Base-by-base conservation (phyloP, 2,113 vertebrate genomes). In the Struthio camelus region DNA sequence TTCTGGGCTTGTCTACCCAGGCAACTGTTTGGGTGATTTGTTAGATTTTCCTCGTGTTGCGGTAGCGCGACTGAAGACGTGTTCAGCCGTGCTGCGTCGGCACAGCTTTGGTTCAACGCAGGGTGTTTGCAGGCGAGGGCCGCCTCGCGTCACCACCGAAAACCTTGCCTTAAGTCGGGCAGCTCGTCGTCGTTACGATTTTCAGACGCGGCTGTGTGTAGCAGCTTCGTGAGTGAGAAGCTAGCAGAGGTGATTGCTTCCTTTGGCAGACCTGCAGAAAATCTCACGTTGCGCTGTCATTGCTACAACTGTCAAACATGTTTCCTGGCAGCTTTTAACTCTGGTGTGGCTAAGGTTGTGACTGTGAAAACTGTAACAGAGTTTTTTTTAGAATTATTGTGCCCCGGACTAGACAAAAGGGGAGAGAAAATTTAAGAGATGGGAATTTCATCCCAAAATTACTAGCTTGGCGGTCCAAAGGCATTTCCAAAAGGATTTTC, bases 11-110 rank as follows among this genome's bases (percentile, higher is more conserved):
- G 5, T 38, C 51, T 76, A 38, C 42, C 19, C 18, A 36, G n/a
- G 80, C 83, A 85, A 16, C 24, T 0, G 0, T 30, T 51, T 14
- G 36, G 20, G 1, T 58, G 38, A 27, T 20, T 32, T n/a, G 6
- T 6, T 1, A 34, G 3, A 3, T 73, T 78, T 81, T 81, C 73
- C 53, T 40, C 1, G 1, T 54, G 70, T 4, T 36, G 7, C 5
- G 58, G 8, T 27, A 27, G 4, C 7, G 18, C 11, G 34, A 18
- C 11, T 34, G 56, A 59, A 34, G 10, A 48, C 19, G 46, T 48
- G 46, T 19, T 48, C 18, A 19, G 46, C 46, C 46, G 18, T 19
- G 12, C 20, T 34, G 56, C 56, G 8, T 34, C 56, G 11, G 34
- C 56, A 15, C 11, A 20, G 56, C 7, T 10, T 12, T 59, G 32